Evolutionary conservation across 2,888 invertebrate genomes (phyloP).

Genomic region (Lycocerus yunnanus): DNA sequence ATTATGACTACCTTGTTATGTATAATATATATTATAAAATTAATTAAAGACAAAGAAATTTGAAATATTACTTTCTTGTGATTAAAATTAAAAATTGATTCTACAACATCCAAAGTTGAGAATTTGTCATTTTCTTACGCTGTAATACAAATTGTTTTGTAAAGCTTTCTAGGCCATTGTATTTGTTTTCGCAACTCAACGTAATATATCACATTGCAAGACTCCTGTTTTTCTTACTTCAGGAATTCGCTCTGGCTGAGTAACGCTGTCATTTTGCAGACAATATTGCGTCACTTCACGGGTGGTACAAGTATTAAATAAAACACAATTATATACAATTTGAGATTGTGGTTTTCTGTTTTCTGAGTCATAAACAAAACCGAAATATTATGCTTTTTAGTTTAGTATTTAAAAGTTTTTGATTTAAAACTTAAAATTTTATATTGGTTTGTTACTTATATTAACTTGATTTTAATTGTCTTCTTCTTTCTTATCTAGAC

Average conservation of each 20-base stretch:
- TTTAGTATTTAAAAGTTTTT: background rate
- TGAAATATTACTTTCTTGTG: background rate
- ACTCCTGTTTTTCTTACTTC: conserved; percentile 29
- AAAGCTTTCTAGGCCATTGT: conserved; percentile 25
- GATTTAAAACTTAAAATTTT: background rate
- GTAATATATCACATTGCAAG: conserved; percentile 36
- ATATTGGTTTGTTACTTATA: background rate
- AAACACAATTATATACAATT: background rate
- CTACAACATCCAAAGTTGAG: background rate
- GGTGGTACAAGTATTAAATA: conserved; percentile 13
- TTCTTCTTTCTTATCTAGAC: too few relatives aligned
- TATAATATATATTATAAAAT: too few relatives aligned
- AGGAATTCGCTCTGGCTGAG: conserved; percentile 30
- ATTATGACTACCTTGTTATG: too few relatives aligned
- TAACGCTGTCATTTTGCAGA: conserved; percentile 35
- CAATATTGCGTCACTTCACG: conserved; percentile 30
- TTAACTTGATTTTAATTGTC: too few relatives aligned
- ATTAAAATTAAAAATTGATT: background rate
- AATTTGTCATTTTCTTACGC: background rate
- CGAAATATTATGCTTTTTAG: background rate
- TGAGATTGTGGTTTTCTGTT: background rate
- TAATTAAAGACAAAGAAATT: background rate
- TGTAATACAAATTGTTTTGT: background rate
- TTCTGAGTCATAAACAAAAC: background rate
- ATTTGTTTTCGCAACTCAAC: conserved; percentile 26